phyloP scores from a whole-genome alignment of 2,797 vertebrate species.

The Macropodus opercularis region DNA sequence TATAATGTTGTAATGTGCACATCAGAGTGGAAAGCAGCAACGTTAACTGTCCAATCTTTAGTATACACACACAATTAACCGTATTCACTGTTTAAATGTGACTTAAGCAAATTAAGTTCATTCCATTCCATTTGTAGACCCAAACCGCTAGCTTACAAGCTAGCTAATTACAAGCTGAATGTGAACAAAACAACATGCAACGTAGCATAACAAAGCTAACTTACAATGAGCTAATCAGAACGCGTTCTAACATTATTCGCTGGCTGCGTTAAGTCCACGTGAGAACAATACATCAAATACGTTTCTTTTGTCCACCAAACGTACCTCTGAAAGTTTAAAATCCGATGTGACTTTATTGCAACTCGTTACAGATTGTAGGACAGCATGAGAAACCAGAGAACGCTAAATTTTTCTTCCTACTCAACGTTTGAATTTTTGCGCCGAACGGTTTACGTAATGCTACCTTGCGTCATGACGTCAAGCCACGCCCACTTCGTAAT shows the following conservation, averaged over 20 bases:
- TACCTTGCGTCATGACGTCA: constrained; percentile 59
- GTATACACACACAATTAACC: no score
- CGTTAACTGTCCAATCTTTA: background rate
- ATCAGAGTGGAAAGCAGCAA: background rate
- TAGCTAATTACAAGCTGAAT: background rate
- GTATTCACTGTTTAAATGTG: no score
- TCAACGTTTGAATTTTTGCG: constrained; percentile 84
- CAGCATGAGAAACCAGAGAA: background rate
- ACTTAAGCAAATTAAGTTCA: no score
- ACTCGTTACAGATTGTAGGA: background rate
- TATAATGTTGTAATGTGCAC: background rate
- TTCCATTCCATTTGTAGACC: no score
- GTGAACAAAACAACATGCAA: background rate
- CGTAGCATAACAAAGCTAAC: constrained; percentile 33
- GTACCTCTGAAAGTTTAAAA: constrained; percentile 15
- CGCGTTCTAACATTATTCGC: background rate
- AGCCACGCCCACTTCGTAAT: constrained; percentile 21
- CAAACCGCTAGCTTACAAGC: no score
- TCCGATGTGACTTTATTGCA: background rate
- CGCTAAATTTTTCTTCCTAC: constrained; percentile 34
- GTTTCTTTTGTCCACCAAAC: background rate
- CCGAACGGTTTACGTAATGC: constrained; percentile 78
- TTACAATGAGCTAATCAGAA: constrained; percentile 23
- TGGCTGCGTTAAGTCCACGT: background rate
- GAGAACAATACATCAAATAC: rapidly evolving